Percentiles rank a stretch among this genome's conserved stretches.
phyloP scores from a whole-genome alignment of 2,888 invertebrate species.

The Cephus pygmeus region DNA sequence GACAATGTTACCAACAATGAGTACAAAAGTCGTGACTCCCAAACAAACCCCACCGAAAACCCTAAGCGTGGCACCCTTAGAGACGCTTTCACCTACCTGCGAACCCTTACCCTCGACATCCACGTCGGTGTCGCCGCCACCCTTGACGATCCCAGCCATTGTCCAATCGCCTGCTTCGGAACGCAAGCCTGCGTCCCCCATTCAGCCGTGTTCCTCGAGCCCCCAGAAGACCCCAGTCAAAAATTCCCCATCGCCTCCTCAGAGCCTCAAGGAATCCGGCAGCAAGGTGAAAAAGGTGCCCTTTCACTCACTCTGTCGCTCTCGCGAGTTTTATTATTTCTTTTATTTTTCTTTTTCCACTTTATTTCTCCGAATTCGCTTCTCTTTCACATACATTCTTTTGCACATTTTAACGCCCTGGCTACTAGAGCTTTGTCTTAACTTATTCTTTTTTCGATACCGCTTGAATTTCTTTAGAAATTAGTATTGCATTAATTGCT shows the following conservation, averaged over 20 bases:
- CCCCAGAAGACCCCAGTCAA: conserved; percentile 64
- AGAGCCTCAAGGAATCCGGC: conserved; percentile 65
- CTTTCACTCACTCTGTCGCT: conserved; percentile 30
- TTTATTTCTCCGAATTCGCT: neutral
- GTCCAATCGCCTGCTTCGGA: conserved; percentile 56
- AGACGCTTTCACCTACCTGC: conserved; percentile 51
- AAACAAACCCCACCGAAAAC: conserved; percentile 68
- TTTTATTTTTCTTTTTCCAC: conserved; percentile 19
- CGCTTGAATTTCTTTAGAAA: neutral
- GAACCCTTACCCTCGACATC: conserved; percentile 58
- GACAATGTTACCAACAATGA: conserved; percentile 77
- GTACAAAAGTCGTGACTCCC: conserved; percentile 68
- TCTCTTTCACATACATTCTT: neutral
- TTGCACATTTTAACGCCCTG: neutral
- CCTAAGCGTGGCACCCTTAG: conserved; percentile 61
- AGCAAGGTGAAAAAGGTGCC: conserved; percentile 66
- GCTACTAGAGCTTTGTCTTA: neutral
- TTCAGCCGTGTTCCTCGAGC: conserved; percentile 55
- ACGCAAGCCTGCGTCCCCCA: conserved; percentile 55
- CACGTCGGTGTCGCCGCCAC: conserved; percentile 55
- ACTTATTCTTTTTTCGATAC: neutral
- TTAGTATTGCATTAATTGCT: neutral
- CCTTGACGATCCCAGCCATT: conserved; percentile 47
- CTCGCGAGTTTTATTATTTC: conserved; percentile 12
- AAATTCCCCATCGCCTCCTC: conserved; percentile 64